Percentiles rank a stretch among this genome's conserved stretches.
These are phyloP conservation scores for Rhyacichthys aspro DNA, from an alignment of 2,797 vertebrate species.

Conservation along the genomic window DNA sequence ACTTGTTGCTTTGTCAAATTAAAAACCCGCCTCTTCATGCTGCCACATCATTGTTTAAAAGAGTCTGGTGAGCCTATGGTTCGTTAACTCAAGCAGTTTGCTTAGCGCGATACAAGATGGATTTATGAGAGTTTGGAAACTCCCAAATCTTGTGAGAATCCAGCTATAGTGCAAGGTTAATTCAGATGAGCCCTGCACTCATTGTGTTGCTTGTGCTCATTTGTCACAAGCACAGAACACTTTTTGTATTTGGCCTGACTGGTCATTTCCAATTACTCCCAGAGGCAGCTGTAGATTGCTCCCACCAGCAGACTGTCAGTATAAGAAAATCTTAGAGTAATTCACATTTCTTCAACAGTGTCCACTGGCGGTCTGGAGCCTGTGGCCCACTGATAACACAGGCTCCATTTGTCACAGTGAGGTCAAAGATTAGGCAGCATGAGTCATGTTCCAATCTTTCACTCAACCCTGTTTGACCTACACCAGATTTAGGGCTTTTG, in stretches of 20 bases:
- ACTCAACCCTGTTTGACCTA: neutral
- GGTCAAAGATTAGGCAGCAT: conserved; percentile 42
- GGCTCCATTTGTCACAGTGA: conserved; percentile 43
- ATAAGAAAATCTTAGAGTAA: conserved; percentile 33
- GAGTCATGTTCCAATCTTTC: conserved; percentile 51
- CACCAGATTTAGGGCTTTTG: no score
- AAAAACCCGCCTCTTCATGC: no score
- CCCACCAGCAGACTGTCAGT: conserved; percentile 21
- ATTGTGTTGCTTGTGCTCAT: conserved; percentile 34
- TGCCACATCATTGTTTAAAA: no score
- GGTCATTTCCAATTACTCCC: conserved; percentile 61
- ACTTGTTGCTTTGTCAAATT: no score
- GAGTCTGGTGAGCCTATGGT: no score
- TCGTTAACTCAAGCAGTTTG: no score
- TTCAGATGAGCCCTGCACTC: conserved; percentile 59
- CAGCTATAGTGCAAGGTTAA: no score
- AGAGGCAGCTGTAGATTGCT: conserved; percentile 41
- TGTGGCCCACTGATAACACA: conserved; percentile 32
- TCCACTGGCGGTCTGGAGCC: conserved; percentile 26
- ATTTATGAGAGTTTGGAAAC: no score
- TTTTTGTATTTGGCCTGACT: conserved; percentile 39
- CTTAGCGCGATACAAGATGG: no score
- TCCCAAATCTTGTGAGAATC: no score
- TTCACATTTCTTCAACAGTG: conserved; percentile 23
- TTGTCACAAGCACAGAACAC: conserved; percentile 30